Evolutionary conservation across 1,140 invertebrate genomes (phyloP), one percentile per base, ranked within the genome.

Genomic region (Probaryconus sp.): DNA sequence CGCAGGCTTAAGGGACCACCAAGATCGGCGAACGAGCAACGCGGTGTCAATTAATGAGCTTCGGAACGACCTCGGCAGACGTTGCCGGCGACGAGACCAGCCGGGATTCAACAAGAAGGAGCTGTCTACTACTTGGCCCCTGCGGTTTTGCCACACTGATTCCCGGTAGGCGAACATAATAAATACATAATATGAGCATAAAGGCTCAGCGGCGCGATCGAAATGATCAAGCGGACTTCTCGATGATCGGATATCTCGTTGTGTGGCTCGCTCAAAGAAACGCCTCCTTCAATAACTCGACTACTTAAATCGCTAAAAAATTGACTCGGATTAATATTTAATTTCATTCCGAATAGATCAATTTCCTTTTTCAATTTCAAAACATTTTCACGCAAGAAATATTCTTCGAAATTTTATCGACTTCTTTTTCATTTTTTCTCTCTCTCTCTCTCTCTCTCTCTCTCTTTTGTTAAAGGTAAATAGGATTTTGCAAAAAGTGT

Each of bases 121-220:
- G 70, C 63, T 76, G 21, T 43, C 38, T 14, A 53, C 45, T 53
- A 43, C 51, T 51, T 61, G 75, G 67, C 74, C 68, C 69, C 69
- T 77, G 73, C 71, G 83, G 83, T 86, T 86, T 86, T 86, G 83
- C 60, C 79, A 81, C 79, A 47, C 21, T 73, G 79, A 77, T 86
- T 86, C 83, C 61, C 67, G 78, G 84, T 85, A 85, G 78, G 28
- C 80, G 56, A 77, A 80, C 80, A 84, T 86, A 86, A 86, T 86
- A 85, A 86, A 86, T 86, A 86, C 83, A 85, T 86, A 86, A 85
- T 86, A 86, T 86, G 83, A 81, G 85, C 84, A 86, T 86, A 85
- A 86, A 86, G 83, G 82, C 69, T 48, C 77, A 76, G 77, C 82
- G 83, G 83, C 83, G 84, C 84, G 83, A 84, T 84, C 83, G 77